Percentiles rank a stretch among this genome's conserved stretches.
phyloP scores from a whole-genome alignment of 2,888 invertebrate genomes.

The Patella ulyssiponensis region DNA sequence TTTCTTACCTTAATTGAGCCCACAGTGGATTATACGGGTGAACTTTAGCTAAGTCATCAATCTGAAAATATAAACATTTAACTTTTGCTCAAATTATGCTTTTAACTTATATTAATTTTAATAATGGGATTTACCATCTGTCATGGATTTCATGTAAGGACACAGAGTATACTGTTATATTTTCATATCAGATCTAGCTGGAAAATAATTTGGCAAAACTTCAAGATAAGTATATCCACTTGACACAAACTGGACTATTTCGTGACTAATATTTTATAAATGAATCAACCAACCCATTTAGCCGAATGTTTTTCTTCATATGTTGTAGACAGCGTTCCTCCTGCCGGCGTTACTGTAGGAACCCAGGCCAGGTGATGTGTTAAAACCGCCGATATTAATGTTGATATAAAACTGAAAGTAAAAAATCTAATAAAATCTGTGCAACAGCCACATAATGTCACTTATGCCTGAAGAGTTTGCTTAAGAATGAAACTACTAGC shows the following conservation, averaged over 20 bases:
- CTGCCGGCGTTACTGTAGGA: slow-evolving; percentile 79
- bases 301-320: slow-evolving; percentile 72
- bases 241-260: too few relatives aligned
- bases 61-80: slow-evolving; percentile 61
- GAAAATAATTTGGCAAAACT: too few relatives aligned
- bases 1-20: slow-evolving; percentile 83
- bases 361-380: slow-evolving; percentile 95
- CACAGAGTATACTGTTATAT: too few relatives aligned
- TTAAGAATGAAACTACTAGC: too few relatives aligned
- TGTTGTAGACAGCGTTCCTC: slow-evolving; percentile 67
- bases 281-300: slow-evolving; percentile 67
- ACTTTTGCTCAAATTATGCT: neutral
- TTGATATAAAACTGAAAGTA: slow-evolving; percentile 88
- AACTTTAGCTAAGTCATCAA: slow-evolving; percentile 75
- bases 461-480: too few relatives aligned
- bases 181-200: too few relatives aligned
- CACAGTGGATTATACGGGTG: slow-evolving; percentile 90
- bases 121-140: neutral
- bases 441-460: neutral
- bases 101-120: neutral
- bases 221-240: too few relatives aligned
- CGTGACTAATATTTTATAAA: neutral
- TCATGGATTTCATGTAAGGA: too few relatives aligned
- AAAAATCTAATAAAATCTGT: slow-evolving; percentile 14
- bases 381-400: slow-evolving; percentile 87